Evolutionary conservation across 2,797 vertebrate genomes (phyloP), one percentile per base, ranked within the genome.

Genomic region (Pipistrellus pygmaeus): DNA sequence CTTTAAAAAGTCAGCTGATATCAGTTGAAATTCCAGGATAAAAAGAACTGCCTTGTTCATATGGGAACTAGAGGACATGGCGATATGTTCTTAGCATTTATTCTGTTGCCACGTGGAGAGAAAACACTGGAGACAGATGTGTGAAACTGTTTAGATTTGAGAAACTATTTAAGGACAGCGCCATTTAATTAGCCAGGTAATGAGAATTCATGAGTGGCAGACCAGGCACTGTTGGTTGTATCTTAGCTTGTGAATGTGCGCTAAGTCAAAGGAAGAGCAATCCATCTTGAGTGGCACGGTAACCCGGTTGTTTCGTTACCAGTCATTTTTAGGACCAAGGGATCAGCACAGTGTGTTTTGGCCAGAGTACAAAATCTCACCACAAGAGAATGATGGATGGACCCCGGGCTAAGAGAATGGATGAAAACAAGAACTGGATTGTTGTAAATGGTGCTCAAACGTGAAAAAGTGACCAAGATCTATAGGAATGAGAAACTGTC

Each of bases 41-140:
- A 80, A 46, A 64, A 66, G 68, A 41, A 82, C 27, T n/a, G 20
- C 27, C 77, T 96, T 88, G 27, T 76, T 96, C 83, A 71, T 76
- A 41, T 44, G 76, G 86, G 83, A 88, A 46, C 66, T 20, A 20
- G 10, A 77, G 30, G 30, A 55, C 85, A 68, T 0, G 0, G 35
- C 90, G 69, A 14, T 38, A 21, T 5, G 85, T 48, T 82, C 21
- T 71, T 51, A 15, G n/a, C 18, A n/a, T 72, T 88, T 57, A 80
- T 69, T 81, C 48, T 62, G 53, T 66, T 7, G 5, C 55, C 11
- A 41, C 66, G 9, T 51, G 14, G 8, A 81, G 41, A 60, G 35
- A 76, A 83, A 77, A 48, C 46, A 60, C 32, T 12, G 35, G 60
- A 32, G 51, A 88, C 64, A 75, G n/a, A 76, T 81, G 84, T 72